A percentile compares a stretch with the other conserved stretches of the same genome.
Evolutionary conservation across 2,797 vertebrate genomes (phyloP).

Genomic region (Enteromius trimaculatus): DNA sequence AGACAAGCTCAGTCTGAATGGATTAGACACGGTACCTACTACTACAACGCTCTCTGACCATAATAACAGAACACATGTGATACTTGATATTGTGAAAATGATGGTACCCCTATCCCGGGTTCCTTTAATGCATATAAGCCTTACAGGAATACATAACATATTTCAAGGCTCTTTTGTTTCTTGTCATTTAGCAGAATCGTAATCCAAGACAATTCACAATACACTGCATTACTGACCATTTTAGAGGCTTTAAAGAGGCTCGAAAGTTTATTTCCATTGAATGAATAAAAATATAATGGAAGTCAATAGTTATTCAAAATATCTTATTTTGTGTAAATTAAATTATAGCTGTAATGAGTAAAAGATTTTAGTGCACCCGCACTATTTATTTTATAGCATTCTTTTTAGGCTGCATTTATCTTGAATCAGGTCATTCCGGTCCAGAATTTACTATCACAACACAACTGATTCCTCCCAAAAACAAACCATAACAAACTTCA

Average conservation of each 20-base stretch:
- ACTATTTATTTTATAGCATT: neutral
- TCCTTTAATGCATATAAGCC: slow-evolving; percentile 6
- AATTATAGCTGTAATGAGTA: neutral
- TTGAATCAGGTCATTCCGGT: neutral
- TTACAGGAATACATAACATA: neutral
- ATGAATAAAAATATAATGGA: neutral
- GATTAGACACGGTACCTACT: slow-evolving; percentile 17
- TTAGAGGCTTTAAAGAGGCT: neutral
- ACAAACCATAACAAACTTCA: neutral
- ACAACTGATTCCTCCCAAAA: neutral
- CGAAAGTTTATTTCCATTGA: neutral
- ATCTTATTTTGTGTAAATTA: neutral
- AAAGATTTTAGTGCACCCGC: neutral
- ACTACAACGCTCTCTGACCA: neutral
- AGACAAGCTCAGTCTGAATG: slow-evolving; percentile 6
- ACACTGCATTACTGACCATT: neutral
- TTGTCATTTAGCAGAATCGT: neutral
- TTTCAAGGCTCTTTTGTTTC: slow-evolving; percentile 19
- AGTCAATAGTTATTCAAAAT: neutral
- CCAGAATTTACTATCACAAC: neutral
- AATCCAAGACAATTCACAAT: slow-evolving; percentile 6
- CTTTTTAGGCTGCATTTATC: neutral
- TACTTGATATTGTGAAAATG: slow-evolving; percentile 32
- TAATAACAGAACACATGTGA: slow-evolving; percentile 7
- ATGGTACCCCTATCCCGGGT: slow-evolving; percentile 16